Conservation (phyloP, 2,797 vertebrate genomes). For the Lepus townsendii region DNA sequence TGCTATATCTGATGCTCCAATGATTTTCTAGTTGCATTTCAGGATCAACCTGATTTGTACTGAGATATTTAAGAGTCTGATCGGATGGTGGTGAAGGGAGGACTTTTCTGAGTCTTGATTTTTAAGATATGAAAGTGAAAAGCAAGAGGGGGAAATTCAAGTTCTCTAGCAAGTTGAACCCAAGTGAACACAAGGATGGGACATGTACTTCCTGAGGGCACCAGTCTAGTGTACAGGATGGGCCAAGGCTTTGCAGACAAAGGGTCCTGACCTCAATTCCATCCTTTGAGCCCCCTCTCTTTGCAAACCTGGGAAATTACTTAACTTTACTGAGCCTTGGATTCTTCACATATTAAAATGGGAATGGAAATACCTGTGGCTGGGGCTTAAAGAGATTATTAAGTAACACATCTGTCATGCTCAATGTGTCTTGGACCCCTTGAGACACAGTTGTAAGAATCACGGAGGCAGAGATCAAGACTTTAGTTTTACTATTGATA, state of each 20-base stretch:
- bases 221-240: fast-evolving
- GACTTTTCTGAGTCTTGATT: background rate
- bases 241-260: background rate
- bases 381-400: background rate
- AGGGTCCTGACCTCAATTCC: background rate
- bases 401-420: background rate
- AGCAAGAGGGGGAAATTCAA: background rate
- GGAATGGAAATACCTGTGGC: background rate
- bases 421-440: background rate
- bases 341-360: background rate
- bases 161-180: background rate
- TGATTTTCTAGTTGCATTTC: background rate
- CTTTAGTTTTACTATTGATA: background rate
- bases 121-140: constrained; percentile 10
- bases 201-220: background rate
- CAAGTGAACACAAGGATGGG: background rate
- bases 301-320: background rate
- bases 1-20: background rate
- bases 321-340: background rate
- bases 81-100: background rate
- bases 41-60: background rate
- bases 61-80: background rate
- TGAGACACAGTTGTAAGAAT: background rate
- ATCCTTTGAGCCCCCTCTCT: background rate
- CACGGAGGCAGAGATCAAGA: background rate